Evolutionary conservation across 2,113 vertebrate species (phyloP).

Genomic region (Phainopepla nitens): DNA sequence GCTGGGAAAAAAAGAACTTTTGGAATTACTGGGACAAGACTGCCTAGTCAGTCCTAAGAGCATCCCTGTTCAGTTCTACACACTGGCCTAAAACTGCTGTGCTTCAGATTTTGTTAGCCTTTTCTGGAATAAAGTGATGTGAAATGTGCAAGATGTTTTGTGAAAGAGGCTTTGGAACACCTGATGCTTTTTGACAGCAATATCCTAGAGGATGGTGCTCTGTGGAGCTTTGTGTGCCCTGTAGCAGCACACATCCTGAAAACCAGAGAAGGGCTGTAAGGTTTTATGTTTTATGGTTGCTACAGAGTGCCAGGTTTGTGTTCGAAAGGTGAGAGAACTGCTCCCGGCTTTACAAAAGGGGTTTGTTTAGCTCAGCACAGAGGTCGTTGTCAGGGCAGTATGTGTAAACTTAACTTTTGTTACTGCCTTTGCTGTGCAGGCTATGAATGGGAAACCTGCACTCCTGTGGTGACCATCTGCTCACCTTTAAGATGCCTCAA

Average conservation of each 20-base stretch:
- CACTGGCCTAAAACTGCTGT: not conserved
- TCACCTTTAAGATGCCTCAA: not conserved
- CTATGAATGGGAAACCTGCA: not conserved
- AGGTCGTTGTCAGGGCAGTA: conserved; percentile 44
- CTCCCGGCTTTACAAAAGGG: not conserved
- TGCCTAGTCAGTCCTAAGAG: not conserved
- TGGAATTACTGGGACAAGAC: not conserved
- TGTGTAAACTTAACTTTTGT: not conserved
- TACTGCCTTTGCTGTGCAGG: not conserved
- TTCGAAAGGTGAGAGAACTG: not conserved
- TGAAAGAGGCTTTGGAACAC: not conserved
- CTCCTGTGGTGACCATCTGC: not conserved
- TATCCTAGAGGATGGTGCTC: not conserved
- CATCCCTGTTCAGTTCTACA: not conserved
- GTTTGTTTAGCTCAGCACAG: not conserved
- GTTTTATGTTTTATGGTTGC: not conserved
- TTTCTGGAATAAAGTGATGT: not conserved
- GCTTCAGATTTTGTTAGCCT: not conserved
- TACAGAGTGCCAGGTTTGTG: not conserved
- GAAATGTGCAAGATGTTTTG: not conserved
- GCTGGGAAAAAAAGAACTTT: not conserved
- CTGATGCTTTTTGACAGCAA: not conserved
- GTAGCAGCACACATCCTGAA: not conserved
- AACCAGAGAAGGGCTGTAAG: not conserved
- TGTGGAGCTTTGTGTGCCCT: not conserved